Percentiles rank a stretch among this genome's conserved stretches.
phyloP scores from a whole-genome alignment of 2,888 invertebrate genomes.

The Coremacera marginata region DNA sequence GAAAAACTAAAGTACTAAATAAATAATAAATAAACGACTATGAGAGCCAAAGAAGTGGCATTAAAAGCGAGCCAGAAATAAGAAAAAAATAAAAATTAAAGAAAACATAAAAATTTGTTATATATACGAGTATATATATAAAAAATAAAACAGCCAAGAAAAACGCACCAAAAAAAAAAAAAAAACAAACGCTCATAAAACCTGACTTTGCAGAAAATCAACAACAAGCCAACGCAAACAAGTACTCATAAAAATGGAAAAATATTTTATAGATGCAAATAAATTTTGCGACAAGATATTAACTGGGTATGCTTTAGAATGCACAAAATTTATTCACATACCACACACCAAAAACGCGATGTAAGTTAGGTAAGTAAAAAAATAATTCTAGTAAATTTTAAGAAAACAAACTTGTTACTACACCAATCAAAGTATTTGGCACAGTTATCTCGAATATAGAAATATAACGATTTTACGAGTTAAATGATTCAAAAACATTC shows the following conservation, averaged over 20 bases:
- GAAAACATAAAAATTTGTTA: conserved; percentile 11
- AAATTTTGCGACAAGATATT: neutral
- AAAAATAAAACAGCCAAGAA: conserved; percentile 33
- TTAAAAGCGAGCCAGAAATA: conserved; percentile 4
- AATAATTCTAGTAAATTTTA: too few relatives aligned
- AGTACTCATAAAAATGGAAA: neutral
- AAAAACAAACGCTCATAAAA: conserved; percentile 8
- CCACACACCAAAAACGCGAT: too few relatives aligned
- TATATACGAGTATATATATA: conserved; percentile 8
- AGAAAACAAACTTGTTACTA: too few relatives aligned
- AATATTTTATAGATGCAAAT: conserved; percentile 12
- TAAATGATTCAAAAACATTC: too few relatives aligned
- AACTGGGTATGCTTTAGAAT: neutral
- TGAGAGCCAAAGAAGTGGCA: conserved; percentile 29
- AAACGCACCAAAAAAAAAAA: neutral
- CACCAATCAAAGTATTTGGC: too few relatives aligned
- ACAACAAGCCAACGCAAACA: neutral
- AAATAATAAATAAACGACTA: conserved; percentile 27
- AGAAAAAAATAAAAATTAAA: conserved; percentile 33
- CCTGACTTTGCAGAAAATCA: neutral
- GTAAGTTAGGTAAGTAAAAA: too few relatives aligned
- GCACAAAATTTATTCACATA: conserved; percentile 8
- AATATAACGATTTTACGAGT: too few relatives aligned
- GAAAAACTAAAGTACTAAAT: conserved; percentile 29
- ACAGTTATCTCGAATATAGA: too few relatives aligned